Conservation (phyloP, 2,113 vertebrate species). For the Dasyprocta punctata region DNA sequence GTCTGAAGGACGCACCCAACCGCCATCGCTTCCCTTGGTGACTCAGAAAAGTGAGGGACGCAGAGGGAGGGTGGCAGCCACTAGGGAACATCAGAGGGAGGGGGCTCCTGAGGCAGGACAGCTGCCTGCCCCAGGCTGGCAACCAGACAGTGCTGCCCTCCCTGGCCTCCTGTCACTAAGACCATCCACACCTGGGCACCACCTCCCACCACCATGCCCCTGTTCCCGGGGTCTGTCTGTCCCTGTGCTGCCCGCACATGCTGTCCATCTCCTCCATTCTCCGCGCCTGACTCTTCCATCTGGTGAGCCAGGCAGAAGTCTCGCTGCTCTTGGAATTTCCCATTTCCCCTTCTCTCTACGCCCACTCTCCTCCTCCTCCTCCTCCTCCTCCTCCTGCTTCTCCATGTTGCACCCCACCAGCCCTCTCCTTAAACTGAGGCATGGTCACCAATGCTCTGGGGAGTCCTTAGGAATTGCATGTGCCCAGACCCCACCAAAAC, state of each 20-base stretch:
- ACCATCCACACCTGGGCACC: rapidly evolving
- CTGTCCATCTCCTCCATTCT: neutral
- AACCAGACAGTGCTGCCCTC: rapidly evolving
- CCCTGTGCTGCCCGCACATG: neutral
- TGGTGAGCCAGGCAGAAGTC: neutral
- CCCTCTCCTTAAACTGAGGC: neutral
- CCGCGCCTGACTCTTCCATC: neutral
- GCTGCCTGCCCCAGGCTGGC: neutral
- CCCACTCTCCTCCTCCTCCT: no score
- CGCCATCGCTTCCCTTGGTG: no score
- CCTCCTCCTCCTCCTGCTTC: neutral
- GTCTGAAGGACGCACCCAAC: neutral
- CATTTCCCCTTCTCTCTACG: no score
- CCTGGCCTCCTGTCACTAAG: neutral
- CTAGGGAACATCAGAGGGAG: neutral
- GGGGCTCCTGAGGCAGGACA: neutral
- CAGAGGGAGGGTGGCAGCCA: no score
- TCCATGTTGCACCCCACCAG: neutral
- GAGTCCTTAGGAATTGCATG: neutral
- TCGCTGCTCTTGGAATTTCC: neutral
- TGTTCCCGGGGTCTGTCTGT: neutral
- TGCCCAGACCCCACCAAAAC: neutral
- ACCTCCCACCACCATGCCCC: neutral
- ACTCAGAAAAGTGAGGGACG: neutral
- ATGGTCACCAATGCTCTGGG: neutral